Conservation (phyloP, 2,797 vertebrate species). For the Chloroceryle inda region DNA sequence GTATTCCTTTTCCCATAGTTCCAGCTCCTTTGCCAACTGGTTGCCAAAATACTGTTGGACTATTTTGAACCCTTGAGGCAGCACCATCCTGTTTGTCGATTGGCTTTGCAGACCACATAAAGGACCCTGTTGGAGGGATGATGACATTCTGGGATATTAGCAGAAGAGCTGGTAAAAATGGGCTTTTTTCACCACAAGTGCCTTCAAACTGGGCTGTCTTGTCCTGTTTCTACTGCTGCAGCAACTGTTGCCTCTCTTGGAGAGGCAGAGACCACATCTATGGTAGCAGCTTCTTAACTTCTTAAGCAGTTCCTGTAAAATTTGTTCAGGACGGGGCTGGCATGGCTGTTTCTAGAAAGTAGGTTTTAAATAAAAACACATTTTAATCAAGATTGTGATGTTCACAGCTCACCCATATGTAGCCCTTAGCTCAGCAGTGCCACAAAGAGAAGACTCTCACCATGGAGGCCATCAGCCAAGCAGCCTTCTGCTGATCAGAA, state of each 20-base stretch:
- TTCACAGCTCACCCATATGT: accelerated
- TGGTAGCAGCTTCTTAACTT: too few relatives aligned
- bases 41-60: not conserved
- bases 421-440: accelerated
- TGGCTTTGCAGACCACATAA: too few relatives aligned
- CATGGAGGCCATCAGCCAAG: too few relatives aligned
- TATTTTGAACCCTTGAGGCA: not conserved
- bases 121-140: too few relatives aligned
- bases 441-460: not conserved
- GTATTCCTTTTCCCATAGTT: not conserved
- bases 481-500: accelerated
- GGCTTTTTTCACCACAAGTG: not conserved
- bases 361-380: not conserved
- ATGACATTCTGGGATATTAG: accelerated
- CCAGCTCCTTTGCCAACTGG: not conserved
- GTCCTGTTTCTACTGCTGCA: accelerated
- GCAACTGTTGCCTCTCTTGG: too few relatives aligned
- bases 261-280: accelerated
- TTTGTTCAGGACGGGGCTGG: not conserved
- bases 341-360: not conserved
- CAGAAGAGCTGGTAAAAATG: not conserved
- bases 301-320: too few relatives aligned
- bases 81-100: too few relatives aligned
- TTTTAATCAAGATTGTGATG: not conserved
- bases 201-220: not conserved